Evolutionary conservation across 92 coral and sea anemone species (phyloP).

Genomic region (Desmophyllum pertusum): DNA sequence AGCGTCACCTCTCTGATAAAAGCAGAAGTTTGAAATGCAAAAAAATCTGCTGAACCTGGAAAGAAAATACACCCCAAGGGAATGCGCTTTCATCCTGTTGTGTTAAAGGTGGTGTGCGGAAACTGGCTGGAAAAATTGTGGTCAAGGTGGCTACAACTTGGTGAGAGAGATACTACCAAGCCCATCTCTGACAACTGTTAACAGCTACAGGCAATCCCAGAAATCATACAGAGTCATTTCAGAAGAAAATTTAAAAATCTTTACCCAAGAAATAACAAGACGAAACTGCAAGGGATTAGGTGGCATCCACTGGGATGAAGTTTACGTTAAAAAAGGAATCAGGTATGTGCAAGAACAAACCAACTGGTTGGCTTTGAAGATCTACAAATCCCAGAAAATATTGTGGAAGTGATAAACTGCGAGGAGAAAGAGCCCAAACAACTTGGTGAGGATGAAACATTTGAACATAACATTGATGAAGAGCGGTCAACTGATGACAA

Average conservation of each 20-base stretch:
- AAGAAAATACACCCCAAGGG: not conserved
- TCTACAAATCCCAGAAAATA: constrained; percentile 12
- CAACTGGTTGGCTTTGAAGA: constrained; percentile 39
- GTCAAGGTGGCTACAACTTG: constrained; percentile 32
- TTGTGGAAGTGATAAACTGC: not conserved
- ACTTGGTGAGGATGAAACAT: not conserved
- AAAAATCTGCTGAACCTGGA: not conserved
- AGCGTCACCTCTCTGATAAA: not conserved
- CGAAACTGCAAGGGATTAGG: constrained; percentile 42
- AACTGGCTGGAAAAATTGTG: constrained; percentile 36
- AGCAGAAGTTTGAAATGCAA: not conserved
- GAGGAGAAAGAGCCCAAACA: constrained; percentile 5
- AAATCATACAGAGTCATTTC: constrained; percentile 11
- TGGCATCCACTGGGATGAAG: constrained; percentile 50
- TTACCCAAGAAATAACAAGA: constrained; percentile 9
- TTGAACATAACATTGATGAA: not conserved
- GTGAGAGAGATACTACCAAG: constrained; percentile 18
- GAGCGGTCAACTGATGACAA: constrained; percentile 26
- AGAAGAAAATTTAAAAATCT: not conserved
- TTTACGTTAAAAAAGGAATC: constrained; percentile 27
- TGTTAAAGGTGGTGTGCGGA: no score
- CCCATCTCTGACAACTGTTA: not conserved
- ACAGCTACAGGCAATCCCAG: not conserved
- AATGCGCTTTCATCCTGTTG: constrained; percentile 36
- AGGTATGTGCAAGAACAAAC: constrained; percentile 42